These are phyloP conservation scores for Imbricaverruca yamaguchii DNA, from an alignment of 2,888 invertebrate genomes.

Conservation along the genomic window DNA sequence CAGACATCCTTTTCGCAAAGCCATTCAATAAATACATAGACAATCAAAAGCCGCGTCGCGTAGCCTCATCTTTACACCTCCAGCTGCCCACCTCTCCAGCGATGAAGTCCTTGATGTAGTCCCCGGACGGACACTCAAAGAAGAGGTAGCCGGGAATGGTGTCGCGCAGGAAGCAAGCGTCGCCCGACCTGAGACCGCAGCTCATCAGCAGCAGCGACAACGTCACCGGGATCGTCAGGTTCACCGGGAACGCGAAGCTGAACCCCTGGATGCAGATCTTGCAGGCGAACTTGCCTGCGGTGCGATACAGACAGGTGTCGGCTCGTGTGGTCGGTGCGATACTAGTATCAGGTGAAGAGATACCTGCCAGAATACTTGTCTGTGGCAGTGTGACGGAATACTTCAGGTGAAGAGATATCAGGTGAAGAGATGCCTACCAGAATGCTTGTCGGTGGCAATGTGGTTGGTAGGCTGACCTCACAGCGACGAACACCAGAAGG, in stretches of 20 bases:
- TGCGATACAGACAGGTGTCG: slow-evolving; percentile 36
- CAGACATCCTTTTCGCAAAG: too few species aligned
- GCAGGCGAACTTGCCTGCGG: slow-evolving; percentile 78
- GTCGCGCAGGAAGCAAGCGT: slow-evolving; percentile 80
- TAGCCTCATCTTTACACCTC: too few species aligned
- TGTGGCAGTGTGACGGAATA: too few species aligned
- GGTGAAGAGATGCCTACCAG: background rate
- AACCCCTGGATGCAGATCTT: slow-evolving; percentile 95
- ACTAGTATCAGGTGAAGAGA: too few species aligned
- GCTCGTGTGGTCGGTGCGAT: slow-evolving; percentile 26
- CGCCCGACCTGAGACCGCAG: slow-evolving; percentile 75
- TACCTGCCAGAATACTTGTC: background rate
- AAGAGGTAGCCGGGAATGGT: slow-evolving; percentile 81
- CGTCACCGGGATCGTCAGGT: slow-evolving; percentile 81
- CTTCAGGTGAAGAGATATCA: too few species aligned
- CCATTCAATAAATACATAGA: too few species aligned
- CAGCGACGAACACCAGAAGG: too few species aligned
- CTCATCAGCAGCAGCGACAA: slow-evolving; percentile 79
- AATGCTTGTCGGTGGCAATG: background rate
- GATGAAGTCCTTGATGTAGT: slow-evolving; percentile 73
- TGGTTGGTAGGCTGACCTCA: too few species aligned
- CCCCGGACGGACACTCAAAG: slow-evolving; percentile 78
- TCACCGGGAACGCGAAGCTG: slow-evolving; percentile 93
- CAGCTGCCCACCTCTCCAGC: slow-evolving; percentile 54
- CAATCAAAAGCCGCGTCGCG: too few species aligned